Conservation (phyloP, 2,797 vertebrate genomes). For the Sternotherus odoratus region DNA sequence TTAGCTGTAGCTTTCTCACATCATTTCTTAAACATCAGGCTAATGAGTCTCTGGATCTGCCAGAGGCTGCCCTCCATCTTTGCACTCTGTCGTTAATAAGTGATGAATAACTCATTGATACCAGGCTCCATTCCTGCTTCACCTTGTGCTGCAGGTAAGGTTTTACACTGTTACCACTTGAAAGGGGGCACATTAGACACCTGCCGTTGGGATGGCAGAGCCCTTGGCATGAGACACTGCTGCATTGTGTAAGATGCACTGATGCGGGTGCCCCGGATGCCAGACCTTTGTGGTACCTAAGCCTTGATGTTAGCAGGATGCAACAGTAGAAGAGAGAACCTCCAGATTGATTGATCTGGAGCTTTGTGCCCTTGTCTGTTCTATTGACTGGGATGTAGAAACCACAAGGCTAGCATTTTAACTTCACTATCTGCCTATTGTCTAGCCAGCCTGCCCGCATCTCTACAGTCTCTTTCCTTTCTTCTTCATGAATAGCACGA, state of each 20-base stretch:
- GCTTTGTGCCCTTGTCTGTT: slow-evolving; percentile 62
- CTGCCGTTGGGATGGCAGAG: neutral
- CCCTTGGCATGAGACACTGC: neutral
- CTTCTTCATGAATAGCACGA: slow-evolving; percentile 3
- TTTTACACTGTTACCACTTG: neutral
- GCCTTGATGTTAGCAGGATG: neutral
- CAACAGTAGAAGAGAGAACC: neutral
- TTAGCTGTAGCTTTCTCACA: slow-evolving; percentile 23
- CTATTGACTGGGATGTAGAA: slow-evolving; percentile 62
- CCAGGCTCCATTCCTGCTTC: neutral
- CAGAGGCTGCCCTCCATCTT: neutral
- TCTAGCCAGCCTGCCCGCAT: neutral
- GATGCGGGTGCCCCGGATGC: neutral
- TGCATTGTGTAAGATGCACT: accelerated
- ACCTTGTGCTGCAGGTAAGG: neutral
- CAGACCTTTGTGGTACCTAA: neutral
- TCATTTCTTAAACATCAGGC: neutral
- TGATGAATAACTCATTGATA: neutral
- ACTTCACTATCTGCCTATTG: neutral
- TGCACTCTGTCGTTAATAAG: neutral
- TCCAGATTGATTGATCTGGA: slow-evolving; percentile 16
- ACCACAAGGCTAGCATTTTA: slow-evolving; percentile 69
- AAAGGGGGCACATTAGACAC: neutral
- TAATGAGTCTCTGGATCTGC: neutral
- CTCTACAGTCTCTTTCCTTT: slow-evolving; percentile 8